Percentiles rank a stretch among this genome's conserved stretches.
These are phyloP conservation scores for Aotus griseimembra DNA, from an alignment of 2,797 vertebrate species.

Conservation along the genomic window DNA sequence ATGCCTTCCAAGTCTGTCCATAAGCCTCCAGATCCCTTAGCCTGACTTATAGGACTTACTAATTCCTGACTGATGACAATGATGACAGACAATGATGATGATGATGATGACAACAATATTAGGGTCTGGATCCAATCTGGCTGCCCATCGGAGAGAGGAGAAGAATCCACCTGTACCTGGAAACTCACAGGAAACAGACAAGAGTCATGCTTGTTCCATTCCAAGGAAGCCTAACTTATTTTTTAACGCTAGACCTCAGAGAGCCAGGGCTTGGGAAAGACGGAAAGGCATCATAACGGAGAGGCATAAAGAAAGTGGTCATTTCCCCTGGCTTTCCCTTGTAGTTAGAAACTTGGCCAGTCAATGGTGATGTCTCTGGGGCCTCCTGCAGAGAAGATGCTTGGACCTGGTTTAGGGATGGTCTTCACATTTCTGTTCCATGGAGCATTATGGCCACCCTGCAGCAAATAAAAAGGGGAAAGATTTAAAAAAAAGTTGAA, in stretches of 20 bases:
- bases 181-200: not conserved
- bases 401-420: too few species aligned
- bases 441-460: not conserved
- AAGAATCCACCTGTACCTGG: not conserved
- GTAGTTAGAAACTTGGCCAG: not conserved
- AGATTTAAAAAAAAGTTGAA: too few species aligned
- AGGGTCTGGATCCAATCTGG: not conserved
- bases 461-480: too few species aligned
- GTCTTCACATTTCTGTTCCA: not conserved
- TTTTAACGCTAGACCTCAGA: not conserved
- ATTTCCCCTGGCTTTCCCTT: not conserved
- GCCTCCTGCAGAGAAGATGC: too few species aligned
- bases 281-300: not conserved
- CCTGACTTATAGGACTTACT: not conserved
- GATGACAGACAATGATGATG: not conserved
- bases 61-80: not conserved
- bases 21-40: not conserved
- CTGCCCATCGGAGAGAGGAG: not conserved
- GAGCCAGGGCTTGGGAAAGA: not conserved
- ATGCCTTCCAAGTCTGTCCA: fast-evolving
- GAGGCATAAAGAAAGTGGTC: not conserved
- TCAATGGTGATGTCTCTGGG: not conserved
- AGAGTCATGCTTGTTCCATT: not conserved
- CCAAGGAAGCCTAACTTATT: not conserved
- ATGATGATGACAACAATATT: not conserved